Percentiles rank a stretch among this genome's conserved stretches.
phyloP scores from a whole-genome alignment of 1,140 invertebrate species.

The Pseudobourletiella spinata region DNA sequence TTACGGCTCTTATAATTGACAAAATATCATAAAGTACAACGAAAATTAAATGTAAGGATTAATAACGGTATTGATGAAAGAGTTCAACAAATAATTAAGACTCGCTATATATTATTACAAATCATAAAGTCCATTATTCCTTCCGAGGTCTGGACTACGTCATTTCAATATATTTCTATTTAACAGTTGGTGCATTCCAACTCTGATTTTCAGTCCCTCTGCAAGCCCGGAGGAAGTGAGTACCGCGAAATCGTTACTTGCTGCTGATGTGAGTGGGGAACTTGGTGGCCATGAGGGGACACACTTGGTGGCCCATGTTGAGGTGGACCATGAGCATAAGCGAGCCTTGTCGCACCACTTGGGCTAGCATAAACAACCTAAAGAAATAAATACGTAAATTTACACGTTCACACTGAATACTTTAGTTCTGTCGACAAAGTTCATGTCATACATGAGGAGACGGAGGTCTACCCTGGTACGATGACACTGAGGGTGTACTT shows the following conservation, averaged over 20 bases:
- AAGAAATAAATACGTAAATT: slow-evolving; percentile 1
- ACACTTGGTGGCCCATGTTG: background rate
- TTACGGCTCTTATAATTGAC: too few relatives aligned
- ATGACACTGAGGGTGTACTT: slow-evolving; percentile 18
- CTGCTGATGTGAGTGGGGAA: background rate
- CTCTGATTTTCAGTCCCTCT: too few relatives aligned
- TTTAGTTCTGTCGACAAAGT: background rate
- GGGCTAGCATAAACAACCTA: slow-evolving; percentile 17
- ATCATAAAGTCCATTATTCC: too few relatives aligned
- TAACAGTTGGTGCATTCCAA: too few relatives aligned
- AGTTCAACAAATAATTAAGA: too few relatives aligned
- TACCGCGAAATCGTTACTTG: slow-evolving; percentile 8
- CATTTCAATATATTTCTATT: too few relatives aligned
- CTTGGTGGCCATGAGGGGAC: background rate
- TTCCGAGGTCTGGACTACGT: too few relatives aligned
- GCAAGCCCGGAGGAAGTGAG: background rate
- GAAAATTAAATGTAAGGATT: too few relatives aligned
- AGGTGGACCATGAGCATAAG: slow-evolving; percentile 20
- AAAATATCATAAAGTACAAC: too few relatives aligned
- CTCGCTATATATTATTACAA: too few relatives aligned
- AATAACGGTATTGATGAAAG: too few relatives aligned
- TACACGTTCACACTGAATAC: background rate
- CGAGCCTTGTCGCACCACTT: slow-evolving; percentile 1
- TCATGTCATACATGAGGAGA: slow-evolving; percentile 26
- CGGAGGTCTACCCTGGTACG: slow-evolving; percentile 26